Evolutionary conservation across 2,797 vertebrate genomes (phyloP), one percentile per base, ranked within the genome.

Genomic region (Tangara arthus): DNA sequence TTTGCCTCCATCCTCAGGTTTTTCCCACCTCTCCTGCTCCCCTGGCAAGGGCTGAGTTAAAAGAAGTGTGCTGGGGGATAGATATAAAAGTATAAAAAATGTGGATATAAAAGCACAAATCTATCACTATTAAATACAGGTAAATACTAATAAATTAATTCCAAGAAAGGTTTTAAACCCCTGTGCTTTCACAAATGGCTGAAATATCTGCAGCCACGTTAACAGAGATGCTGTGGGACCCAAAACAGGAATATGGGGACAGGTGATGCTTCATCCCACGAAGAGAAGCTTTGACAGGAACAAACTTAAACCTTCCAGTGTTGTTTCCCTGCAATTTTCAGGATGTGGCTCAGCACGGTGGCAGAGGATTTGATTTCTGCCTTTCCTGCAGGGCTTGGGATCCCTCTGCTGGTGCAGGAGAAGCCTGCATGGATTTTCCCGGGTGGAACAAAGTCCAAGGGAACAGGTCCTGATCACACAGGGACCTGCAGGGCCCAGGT

Each of bases 331-430:
- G n/a, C 17, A 12, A 3, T 10, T 46, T 3, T 6, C 8, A 1
- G 30, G 16, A 18, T 16, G 3, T 3, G 9, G 46, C 82, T 30
- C 47, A 28, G 56, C 39, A 34, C 44, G 0, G 7, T 0, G 6
- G 50, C 70, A 77, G 28, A 68, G 75, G 41, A 15, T 61, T 50
- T 47, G 37, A 7, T 42, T 71, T 8, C 11, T 27, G n/a, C 68
- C 75, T 32, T 11, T 88, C 55, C 37, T 13, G 66, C 42, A 46
- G 77, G 91, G 24, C 57, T 95, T 0, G 89, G 91, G 93, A 85
- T 95, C 95, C 95, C 95, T 94, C 96, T 96, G 82, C 94, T 97
- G 94, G 94, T 16, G 12, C 35, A 86, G 44, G 34, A 13, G 39
- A 49, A 68, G 65, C 1, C 1, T 52, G 57, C 2, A 27, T 0